A percentile compares a stretch with the other conserved stretches of the same genome.
Conservation (phyloP, 2,888 invertebrate species). For the Drosophila tanythrix region DNA sequence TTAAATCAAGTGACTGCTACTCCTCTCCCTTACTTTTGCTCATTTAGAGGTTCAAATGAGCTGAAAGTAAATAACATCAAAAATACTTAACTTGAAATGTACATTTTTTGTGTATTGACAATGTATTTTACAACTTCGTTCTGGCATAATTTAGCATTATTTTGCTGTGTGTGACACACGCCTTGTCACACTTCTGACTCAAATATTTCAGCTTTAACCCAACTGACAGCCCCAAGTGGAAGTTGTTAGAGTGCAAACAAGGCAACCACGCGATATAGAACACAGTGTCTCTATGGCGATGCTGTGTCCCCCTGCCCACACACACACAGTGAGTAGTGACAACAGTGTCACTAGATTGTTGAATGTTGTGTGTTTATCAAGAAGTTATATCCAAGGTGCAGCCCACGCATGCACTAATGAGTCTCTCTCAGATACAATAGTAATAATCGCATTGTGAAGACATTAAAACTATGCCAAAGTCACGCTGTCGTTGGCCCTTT, state of each 20-base stretch:
- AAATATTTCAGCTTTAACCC: constrained; percentile 43
- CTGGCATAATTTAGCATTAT: constrained; percentile 40
- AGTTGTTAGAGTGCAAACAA: constrained; percentile 73
- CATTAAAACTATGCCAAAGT: constrained; percentile 75
- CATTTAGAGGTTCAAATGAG: constrained; percentile 4
- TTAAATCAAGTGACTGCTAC: neutral
- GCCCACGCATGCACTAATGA: constrained; percentile 45
- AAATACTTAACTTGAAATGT: neutral
- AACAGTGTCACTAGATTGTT: constrained; percentile 71
- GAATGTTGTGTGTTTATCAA: constrained; percentile 42
- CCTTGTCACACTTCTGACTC: constrained; percentile 63
- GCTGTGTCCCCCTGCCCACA: constrained; percentile 48
- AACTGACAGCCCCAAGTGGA: constrained; percentile 51
- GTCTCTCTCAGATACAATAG: constrained; percentile 26
- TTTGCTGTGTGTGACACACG: constrained; percentile 39
- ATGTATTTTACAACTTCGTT: constrained; percentile 2
- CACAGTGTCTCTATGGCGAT: constrained; percentile 7
- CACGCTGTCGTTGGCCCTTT: constrained; percentile 66
- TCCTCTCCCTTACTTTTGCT: neutral
- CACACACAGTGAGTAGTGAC: constrained; percentile 30
- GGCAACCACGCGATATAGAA: constrained; percentile 53
- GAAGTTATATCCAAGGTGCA: constrained; percentile 40
- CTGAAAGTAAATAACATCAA: neutral
- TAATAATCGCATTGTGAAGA: constrained; percentile 39
- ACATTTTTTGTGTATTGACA: neutral